Evolutionary conservation across 2,113 vertebrate species (phyloP).

Genomic region (Cyprinodon brontotheroides): DNA sequence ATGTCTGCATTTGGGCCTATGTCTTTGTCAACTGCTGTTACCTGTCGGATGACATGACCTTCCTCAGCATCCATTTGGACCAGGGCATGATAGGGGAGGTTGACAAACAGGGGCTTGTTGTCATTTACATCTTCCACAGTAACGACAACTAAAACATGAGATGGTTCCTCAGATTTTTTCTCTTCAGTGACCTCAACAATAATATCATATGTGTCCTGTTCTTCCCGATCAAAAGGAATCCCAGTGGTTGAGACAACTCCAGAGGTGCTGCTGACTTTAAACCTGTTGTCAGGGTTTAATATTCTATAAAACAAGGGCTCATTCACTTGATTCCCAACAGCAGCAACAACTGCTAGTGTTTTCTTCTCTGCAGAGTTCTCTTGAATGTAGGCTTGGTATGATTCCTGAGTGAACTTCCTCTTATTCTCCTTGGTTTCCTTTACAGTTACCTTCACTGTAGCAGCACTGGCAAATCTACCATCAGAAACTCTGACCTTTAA

Average conservation of each 20-base stretch:
- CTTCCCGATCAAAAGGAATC: constrained; percentile 91
- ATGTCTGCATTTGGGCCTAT: constrained; percentile 85
- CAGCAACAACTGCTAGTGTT: constrained; percentile 86
- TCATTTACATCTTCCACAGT: constrained; percentile 91
- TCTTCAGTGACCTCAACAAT: constrained; percentile 91
- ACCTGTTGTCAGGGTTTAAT: constrained; percentile 91
- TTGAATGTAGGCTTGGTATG: constrained; percentile 85
- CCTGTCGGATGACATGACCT: constrained; percentile 85
- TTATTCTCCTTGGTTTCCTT: constrained; percentile 90
- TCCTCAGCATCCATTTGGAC: constrained; percentile 88
- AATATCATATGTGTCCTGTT: constrained; percentile 86
- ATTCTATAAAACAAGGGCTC: constrained; percentile 93
- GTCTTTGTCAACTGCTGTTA: constrained; percentile 91
- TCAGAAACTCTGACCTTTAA: constrained; percentile 90
- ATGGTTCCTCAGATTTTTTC: constrained; percentile 78
- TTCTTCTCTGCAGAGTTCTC: constrained; percentile 90
- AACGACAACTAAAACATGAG: constrained; percentile 88
- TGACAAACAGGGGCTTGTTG: constrained; percentile 90
- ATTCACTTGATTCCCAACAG: constrained; percentile 91
- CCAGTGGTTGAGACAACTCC: constrained; percentile 93
- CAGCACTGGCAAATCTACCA: constrained; percentile 86
- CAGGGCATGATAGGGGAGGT: constrained; percentile 91
- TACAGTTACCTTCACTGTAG: constrained; percentile 90
- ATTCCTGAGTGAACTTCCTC: constrained; percentile 89
- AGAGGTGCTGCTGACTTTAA: constrained; percentile 91